phyloP scores from a whole-genome alignment of 2,888 invertebrate genomes.

The Meliscaeva auricollis region DNA sequence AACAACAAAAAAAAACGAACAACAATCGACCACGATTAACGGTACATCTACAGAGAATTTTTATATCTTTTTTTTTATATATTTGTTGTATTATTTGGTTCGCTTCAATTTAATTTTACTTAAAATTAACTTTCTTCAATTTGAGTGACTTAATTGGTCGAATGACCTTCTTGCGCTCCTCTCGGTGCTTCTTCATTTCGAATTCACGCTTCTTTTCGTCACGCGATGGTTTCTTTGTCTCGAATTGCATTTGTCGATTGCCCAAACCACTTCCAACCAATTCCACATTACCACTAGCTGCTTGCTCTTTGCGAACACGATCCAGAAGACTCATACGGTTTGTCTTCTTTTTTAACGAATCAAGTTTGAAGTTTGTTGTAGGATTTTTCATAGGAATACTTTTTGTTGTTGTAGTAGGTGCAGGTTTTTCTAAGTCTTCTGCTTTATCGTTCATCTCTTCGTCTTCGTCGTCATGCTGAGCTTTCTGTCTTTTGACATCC shows the following conservation, averaged over 20 bases:
- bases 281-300: constrained; percentile 80
- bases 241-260: constrained; percentile 92
- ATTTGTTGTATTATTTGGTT: neutral
- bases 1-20: constrained; percentile 14
- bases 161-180: constrained; percentile 89
- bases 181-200: constrained; percentile 87
- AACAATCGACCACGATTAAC: constrained; percentile 48
- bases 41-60: constrained; percentile 12
- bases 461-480: constrained; percentile 81
- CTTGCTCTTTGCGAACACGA: constrained; percentile 87
- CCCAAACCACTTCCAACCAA: constrained; percentile 87
- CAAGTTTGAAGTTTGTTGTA: constrained; percentile 87
- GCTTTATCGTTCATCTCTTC: constrained; percentile 79
- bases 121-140: constrained; percentile 83
- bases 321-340: constrained; percentile 87
- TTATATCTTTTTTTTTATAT: constrained; percentile 5
- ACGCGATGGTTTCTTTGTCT: constrained; percentile 86
- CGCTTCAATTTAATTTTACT: constrained; percentile 75
- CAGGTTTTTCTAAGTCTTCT: constrained; percentile 78
- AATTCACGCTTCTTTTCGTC: constrained; percentile 86
- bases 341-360: constrained; percentile 78
- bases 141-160: constrained; percentile 85
- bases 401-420: constrained; percentile 84
- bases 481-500: constrained; percentile 83
- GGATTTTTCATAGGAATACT: constrained; percentile 86